Percentiles rank a stretch among this genome's conserved stretches.
Evolutionary conservation across 1,140 invertebrate genomes (phyloP).

Genomic region (Lordiphosa clarofinis): DNA sequence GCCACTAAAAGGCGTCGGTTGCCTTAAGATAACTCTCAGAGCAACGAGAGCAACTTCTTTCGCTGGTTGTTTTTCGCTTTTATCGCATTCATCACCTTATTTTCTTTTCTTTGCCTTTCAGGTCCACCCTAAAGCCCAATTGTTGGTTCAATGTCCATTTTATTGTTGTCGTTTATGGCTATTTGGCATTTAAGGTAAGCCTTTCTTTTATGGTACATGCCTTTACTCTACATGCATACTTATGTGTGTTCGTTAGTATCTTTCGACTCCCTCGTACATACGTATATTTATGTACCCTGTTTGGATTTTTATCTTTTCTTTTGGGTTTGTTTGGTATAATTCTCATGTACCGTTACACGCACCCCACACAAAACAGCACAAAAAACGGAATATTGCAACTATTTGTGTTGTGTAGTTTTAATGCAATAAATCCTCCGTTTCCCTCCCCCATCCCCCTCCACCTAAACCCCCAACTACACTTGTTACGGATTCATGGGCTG

Average conservation of each 20-base stretch:
- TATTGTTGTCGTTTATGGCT: slow-evolving; percentile 20
- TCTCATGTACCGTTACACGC: slow-evolving; percentile 51
- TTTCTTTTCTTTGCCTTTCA: neutral
- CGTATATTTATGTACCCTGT: slow-evolving; percentile 6
- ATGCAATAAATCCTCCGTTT: slow-evolving; percentile 26
- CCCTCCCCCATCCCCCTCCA: neutral
- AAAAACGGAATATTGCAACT: slow-evolving; percentile 64
- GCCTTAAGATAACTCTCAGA: too few relatives aligned
- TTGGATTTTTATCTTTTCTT: slow-evolving; percentile 34
- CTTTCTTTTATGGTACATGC: slow-evolving; percentile 9
- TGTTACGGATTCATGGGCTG: slow-evolving; percentile 69
- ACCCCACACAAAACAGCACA: slow-evolving; percentile 28
- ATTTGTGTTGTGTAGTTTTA: slow-evolving; percentile 69
- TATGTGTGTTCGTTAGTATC: slow-evolving; percentile 8
- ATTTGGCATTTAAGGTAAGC: slow-evolving; percentile 19
- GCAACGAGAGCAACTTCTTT: too few relatives aligned
- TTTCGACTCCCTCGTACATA: slow-evolving; percentile 2
- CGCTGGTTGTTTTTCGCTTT: too few relatives aligned
- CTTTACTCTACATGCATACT: neutral
- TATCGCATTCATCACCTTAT: too few relatives aligned
- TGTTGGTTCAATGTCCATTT: slow-evolving; percentile 11
- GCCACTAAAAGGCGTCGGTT: too few relatives aligned
- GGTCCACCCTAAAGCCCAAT: slow-evolving; percentile 13
- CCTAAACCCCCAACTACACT: slow-evolving; percentile 42
- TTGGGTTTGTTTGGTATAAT: slow-evolving; percentile 33